A percentile compares a stretch with the other conserved stretches of the same genome.
These are phyloP conservation scores for Nesoenas mayeri DNA, from an alignment of 2,113 vertebrate genomes.

Conservation along the genomic window DNA sequence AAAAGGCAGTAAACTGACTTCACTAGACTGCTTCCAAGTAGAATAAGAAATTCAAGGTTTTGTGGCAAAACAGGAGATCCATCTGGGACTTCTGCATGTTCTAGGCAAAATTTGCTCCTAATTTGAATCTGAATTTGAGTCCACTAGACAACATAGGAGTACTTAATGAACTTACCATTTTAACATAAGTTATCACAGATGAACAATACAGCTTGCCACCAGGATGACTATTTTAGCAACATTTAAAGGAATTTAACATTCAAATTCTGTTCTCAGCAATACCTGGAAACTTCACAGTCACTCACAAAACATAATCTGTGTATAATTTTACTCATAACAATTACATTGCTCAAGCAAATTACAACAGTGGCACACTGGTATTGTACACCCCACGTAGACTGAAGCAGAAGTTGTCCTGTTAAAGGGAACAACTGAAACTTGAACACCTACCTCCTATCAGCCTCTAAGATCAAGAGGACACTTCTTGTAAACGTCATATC, in stretches of 20 bases:
- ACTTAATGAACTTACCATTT: background rate
- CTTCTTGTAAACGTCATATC: background rate
- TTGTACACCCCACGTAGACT: rapidly evolving
- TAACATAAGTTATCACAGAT: background rate
- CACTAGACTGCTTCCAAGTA: background rate
- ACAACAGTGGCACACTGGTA: background rate
- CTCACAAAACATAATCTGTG: background rate
- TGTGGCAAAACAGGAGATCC: background rate
- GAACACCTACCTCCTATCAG: background rate
- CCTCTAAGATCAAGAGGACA: background rate
- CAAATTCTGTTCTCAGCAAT: background rate
- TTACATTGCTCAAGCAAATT: background rate
- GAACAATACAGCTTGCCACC: background rate
- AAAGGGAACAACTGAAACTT: background rate
- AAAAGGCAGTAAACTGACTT: background rate
- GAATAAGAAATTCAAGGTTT: background rate
- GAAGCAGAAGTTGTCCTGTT: background rate
- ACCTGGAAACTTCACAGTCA: background rate
- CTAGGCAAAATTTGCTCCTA: background rate
- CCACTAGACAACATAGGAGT: background rate
- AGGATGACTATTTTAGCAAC: background rate
- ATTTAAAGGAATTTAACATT: background rate
- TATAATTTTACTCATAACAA: background rate
- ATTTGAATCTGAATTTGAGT: background rate
- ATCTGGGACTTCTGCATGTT: background rate